Evolutionary conservation across 2,113 vertebrate genomes (phyloP).

Genomic region (Podarcis muralis): DNA sequence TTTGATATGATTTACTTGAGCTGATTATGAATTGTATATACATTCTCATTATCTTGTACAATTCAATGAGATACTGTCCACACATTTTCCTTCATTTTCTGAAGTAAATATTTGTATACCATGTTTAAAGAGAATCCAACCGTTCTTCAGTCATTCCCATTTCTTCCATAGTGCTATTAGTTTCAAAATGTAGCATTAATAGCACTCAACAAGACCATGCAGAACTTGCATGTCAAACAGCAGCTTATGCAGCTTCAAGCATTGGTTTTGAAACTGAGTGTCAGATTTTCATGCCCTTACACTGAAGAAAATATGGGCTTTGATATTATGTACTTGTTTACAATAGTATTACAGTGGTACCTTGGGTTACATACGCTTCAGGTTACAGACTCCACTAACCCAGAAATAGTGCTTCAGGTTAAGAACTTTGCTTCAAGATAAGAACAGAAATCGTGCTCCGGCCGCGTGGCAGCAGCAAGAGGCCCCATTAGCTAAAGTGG

Average conservation of each 20-base stretch:
- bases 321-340: conserved; percentile 2
- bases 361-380: no score
- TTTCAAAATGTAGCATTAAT: conserved; percentile 24
- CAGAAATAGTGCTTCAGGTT: no score
- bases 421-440: no score
- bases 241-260: conserved; percentile 4
- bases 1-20: background rate
- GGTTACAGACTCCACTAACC: no score
- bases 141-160: conserved; percentile 33
- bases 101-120: background rate
- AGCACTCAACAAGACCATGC: conserved; percentile 32
- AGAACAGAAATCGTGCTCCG: no score
- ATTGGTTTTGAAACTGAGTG: conserved; percentile 40
- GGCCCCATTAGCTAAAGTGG: no score
- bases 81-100: conserved; percentile 51
- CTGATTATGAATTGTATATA: background rate
- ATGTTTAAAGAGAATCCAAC: conserved; percentile 12
- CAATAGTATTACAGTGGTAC: background rate
- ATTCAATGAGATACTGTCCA: background rate
- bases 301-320: fast-evolving
- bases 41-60: background rate
- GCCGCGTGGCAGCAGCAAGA: no score
- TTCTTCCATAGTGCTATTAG: background rate
- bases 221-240: conserved; percentile 29
- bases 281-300: background rate